Percentiles rank a stretch among this genome's conserved stretches.
Conservation (phyloP, 2,113 vertebrate genomes). For the Gopherus evgoodei region DNA sequence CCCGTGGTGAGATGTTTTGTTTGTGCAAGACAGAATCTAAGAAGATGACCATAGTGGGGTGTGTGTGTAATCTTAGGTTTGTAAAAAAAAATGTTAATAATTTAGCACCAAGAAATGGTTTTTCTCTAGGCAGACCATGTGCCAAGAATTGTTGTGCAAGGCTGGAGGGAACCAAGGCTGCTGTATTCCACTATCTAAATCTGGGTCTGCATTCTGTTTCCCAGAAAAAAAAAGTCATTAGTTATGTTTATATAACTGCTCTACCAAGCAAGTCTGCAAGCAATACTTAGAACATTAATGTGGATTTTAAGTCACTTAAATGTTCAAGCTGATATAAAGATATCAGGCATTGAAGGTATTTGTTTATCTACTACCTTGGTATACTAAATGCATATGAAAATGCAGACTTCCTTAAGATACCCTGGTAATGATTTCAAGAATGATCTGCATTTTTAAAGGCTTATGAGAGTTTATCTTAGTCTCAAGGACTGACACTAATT, state of each 20-base stretch:
- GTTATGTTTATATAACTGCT: neutral
- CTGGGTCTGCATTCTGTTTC: neutral
- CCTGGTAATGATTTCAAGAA: neutral
- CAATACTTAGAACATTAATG: neutral
- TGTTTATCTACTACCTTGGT: neutral
- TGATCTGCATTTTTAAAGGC: neutral
- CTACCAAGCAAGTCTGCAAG: neutral
- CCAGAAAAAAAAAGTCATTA: neutral
- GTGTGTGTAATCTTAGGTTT: too few species aligned
- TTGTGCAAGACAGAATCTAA: neutral
- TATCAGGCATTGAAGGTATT: neutral
- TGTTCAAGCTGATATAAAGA: neutral
- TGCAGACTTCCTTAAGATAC: neutral
- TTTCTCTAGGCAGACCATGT: neutral
- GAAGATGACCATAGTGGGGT: too few species aligned
- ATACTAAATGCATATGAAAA: neutral
- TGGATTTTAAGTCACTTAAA: neutral
- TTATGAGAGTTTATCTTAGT: neutral
- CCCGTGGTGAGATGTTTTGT: neutral
- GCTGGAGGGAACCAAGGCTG: neutral
- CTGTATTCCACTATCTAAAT: neutral
- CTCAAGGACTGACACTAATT: neutral
- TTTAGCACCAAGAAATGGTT: neutral
- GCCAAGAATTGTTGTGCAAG: neutral
- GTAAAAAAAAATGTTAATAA: too few species aligned